A percentile compares a stretch with the other conserved stretches of the same genome.
These are phyloP conservation scores for Papilio polyxenes DNA, from an alignment of 1,140 invertebrate genomes.

Conservation along the genomic window DNA sequence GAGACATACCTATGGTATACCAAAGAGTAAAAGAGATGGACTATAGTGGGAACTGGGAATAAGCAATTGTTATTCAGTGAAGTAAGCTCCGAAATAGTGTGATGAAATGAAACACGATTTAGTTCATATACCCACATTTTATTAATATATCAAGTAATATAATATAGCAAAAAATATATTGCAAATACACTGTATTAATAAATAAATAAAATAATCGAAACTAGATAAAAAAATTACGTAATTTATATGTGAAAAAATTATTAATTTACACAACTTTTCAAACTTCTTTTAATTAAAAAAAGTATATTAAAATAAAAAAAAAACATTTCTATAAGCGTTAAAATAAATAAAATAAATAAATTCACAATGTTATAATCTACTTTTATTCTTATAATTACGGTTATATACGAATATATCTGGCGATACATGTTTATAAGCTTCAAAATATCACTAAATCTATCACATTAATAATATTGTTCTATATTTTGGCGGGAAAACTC, in stretches of 20 bases:
- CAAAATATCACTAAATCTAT: slow-evolving; percentile 64
- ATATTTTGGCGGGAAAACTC: slow-evolving; percentile 45
- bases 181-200: not conserved
- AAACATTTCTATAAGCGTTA: not conserved
- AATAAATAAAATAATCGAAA: not conserved
- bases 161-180: slow-evolving; percentile 39
- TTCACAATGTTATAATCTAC: not conserved
- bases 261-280: not conserved
- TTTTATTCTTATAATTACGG: not conserved
- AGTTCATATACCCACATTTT: slow-evolving; percentile 75
- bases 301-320: not conserved
- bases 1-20: not conserved
- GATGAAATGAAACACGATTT: slow-evolving; percentile 45
- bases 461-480: slow-evolving; percentile 53
- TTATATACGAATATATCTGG: not conserved
- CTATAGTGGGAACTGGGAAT: too few relatives aligned
- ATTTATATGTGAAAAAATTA: too few relatives aligned
- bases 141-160: slow-evolving; percentile 55
- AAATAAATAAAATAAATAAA: slow-evolving; percentile 20
- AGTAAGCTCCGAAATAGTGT: not conserved
- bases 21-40: not conserved
- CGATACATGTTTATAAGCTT: slow-evolving; percentile 52
- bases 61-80: not conserved
- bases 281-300: not conserved
- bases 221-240: not conserved